Percentiles rank a stretch among this genome's conserved stretches.
These are phyloP conservation scores for Alloplasta piceator DNA, from an alignment of 2,888 invertebrate species.

Conservation along the genomic window DNA sequence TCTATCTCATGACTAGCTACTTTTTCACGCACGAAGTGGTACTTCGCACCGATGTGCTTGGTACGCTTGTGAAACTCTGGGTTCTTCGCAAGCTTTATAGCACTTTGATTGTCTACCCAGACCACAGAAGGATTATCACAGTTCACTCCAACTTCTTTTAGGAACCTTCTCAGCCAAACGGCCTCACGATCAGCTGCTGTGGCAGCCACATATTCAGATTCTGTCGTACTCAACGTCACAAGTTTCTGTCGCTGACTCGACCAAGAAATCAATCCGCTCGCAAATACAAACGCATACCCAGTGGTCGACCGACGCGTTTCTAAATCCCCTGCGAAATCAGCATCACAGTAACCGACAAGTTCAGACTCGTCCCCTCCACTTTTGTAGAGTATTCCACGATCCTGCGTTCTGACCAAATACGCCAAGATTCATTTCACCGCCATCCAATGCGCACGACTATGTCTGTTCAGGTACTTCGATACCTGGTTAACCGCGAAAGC, in stretches of 20 bases:
- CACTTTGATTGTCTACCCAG: constrained; percentile 32
- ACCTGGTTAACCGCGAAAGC: constrained; percentile 53
- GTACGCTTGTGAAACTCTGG: constrained; percentile 39
- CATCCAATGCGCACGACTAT: constrained; percentile 48
- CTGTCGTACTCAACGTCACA: constrained; percentile 66
- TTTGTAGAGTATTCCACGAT: constrained; percentile 42
- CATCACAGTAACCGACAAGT: constrained; percentile 64
- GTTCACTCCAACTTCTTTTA: constrained; percentile 39
- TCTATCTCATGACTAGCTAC: neutral
- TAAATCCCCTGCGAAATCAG: constrained; percentile 64
- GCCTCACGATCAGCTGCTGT: constrained; percentile 61
- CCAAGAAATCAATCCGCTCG: constrained; percentile 60
- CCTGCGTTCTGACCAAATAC: constrained; percentile 52
- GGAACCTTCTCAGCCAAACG: constrained; percentile 60
- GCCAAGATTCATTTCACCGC: constrained; percentile 61
- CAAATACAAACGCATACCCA: constrained; percentile 64
- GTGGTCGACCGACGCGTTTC: constrained; percentile 64
- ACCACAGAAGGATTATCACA: constrained; percentile 1
- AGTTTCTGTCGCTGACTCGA: constrained; percentile 60
- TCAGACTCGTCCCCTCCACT: constrained; percentile 27
- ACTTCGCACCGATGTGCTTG: constrained; percentile 19
- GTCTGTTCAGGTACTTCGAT: constrained; percentile 49
- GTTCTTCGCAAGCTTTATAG: constrained; percentile 30
- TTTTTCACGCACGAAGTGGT: constrained; percentile 13
- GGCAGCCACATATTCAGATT: constrained; percentile 70